Base-by-base conservation (phyloP, 2,888 invertebrate species). In the Cataglyphis livida region DNA sequence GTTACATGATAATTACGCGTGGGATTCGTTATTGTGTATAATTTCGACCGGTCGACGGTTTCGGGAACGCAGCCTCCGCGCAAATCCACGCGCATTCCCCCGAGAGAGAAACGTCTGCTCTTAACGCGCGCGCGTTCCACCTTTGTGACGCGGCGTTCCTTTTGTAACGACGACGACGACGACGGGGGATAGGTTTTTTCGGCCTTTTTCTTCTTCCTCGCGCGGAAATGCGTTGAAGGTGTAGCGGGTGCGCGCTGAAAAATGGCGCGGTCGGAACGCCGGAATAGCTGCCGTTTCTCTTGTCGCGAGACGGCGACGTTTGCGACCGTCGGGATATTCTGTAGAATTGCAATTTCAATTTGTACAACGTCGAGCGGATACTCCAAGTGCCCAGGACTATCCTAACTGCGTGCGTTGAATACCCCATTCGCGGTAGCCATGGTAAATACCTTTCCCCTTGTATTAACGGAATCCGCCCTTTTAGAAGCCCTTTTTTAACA, bases 1-100 rank as follows among this genome's bases (percentile, higher is more conserved):
- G 91, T 91, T 91, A 90, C 91, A 88, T 88, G 89, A 91, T 90
- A 90, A 91, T 91, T 91, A 89, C 90, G 89, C 87, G 62, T 76
- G 89, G 90, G 88, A 89, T 89, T 91, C 89, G 87, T 87, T 89
- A 88, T 89, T 86, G 84, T 86, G 85, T 84, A 73, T 87, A 88
- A 88, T 89, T 89, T 90, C 83, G 82, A 79, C 75, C 84, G 66
- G 66, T 62, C 87, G 86, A 76, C 83, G 78, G 51, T 82, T 85
- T 68, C 74, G 76, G 74, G 86, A 82, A 82, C 76, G 32, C 54
- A 25, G 59, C 66, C 32, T 54, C 62, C 74, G 61, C 74, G 44
- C 48, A 71, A 76, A 81, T 18, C 66, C 74, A 35, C 66, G 61
- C 15, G 44, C 59, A 35, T 70, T 79, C 44, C 57, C 78, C 32